phyloP scores from a whole-genome alignment of 1,140 invertebrate genomes.

The Conopomorpha cramerella region DNA sequence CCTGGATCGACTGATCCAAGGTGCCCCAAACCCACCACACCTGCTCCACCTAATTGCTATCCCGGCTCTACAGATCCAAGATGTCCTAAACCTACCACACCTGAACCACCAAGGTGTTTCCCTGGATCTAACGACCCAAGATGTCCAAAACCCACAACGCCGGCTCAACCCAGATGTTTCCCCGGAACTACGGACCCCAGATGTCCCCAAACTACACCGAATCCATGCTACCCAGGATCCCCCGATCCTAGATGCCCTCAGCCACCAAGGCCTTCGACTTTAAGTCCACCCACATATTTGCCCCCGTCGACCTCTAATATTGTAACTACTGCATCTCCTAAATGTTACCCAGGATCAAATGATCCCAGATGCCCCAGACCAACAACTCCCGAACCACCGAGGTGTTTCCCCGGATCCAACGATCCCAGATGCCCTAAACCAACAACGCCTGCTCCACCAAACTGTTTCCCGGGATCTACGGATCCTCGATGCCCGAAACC shows the following conservation, averaged over 20 bases:
- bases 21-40: constrained; percentile 22
- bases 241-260: constrained; percentile 31
- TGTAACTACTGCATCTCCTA: constrained; percentile 15
- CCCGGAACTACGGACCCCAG: constrained; percentile 40
- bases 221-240: constrained; percentile 20
- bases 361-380: constrained; percentile 46
- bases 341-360: constrained; percentile 45
- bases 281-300: constrained; percentile 2
- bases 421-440: constrained; percentile 42
- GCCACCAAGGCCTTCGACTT: constrained; percentile 10
- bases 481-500: constrained; percentile 49
- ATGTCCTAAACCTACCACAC: constrained; percentile 25
- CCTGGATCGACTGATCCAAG: constrained; percentile 30
- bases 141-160: constrained; percentile 15
- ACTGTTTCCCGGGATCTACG: constrained; percentile 47
- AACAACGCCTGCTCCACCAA: constrained; percentile 17
- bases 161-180: constrained; percentile 19
- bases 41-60: constrained; percentile 23
- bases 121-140: constrained; percentile 30
- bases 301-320: background rate
- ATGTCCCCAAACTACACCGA: constrained; percentile 20
- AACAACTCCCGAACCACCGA: constrained; percentile 10
- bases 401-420: constrained; percentile 45
- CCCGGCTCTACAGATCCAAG: constrained; percentile 43
- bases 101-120: constrained; percentile 21